Percentiles rank a stretch among this genome's conserved stretches.
phyloP scores from a whole-genome alignment of 2,797 vertebrate genomes.

The Octomys mimax region DNA sequence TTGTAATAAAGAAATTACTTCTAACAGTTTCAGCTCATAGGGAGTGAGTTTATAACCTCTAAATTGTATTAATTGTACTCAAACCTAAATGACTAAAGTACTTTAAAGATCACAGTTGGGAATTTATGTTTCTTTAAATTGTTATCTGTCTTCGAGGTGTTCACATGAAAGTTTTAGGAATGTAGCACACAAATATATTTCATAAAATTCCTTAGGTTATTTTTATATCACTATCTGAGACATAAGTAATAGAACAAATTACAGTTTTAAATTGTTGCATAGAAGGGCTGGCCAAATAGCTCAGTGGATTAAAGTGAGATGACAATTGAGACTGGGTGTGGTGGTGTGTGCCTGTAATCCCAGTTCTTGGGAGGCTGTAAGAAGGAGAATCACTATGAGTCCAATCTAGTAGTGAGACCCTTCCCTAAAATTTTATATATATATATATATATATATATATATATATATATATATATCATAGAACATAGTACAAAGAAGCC shows the following conservation, averaged over 20 bases:
- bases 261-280: not conserved
- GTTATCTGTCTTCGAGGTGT: not conserved
- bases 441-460: too few relatives aligned
- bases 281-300: not conserved
- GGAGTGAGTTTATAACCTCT: not conserved
- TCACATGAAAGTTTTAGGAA: conserved; percentile 14
- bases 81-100: not conserved
- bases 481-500: too few relatives aligned
- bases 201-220: not conserved
- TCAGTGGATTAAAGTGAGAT: not conserved
- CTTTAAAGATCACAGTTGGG: not conserved
- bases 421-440: too few relatives aligned
- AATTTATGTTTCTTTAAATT: not conserved
- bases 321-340: too few relatives aligned
- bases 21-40: not conserved
- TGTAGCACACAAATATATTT: not conserved
- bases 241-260: not conserved
- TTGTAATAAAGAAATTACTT: not conserved
- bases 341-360: too few relatives aligned
- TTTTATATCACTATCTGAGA: conserved; percentile 8
- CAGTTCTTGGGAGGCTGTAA: too few relatives aligned
- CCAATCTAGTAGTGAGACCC: too few relatives aligned
- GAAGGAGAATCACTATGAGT: too few relatives aligned
- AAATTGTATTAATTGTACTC: not conserved
- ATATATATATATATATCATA: too few relatives aligned